Evolutionary conservation across 2,113 vertebrate species (phyloP), one percentile per base, ranked within the genome.

Genomic region (Psittacus erithacus): DNA sequence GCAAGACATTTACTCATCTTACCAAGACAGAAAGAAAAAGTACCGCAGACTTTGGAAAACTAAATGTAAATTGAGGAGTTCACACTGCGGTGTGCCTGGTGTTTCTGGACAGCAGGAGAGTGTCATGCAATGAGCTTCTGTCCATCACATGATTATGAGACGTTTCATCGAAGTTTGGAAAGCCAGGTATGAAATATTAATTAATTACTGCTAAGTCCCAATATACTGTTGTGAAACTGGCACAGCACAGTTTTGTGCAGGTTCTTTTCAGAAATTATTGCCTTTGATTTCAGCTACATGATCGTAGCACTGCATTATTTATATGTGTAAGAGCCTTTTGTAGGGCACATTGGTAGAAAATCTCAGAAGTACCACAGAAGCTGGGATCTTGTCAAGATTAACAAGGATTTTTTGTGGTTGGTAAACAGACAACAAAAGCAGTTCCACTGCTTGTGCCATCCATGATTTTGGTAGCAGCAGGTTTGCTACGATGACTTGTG

Each of bases 271-370:
- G 86, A 92, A 88, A 74, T 38, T 33, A 23, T 55, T 97, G 83
- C 77, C 86, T 94, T 95, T 90, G 79, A 69, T 95, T 95, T 92
- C 95, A 87, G 70, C 79, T 93, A 67, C 78, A 53, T 25, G 87
- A 91, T 93, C 79, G 33, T 84, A 93, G 82, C 39, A 10, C 87
- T 96, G 80, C 92, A 96, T 96, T 96, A 96, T 96, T 97, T 83
- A 97, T 93, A 79, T 3, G 2, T 49, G 53, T 81, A 67, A 92
- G 79, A 94, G 68, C 68, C 88, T 92, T 96, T 96, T 96, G 88
- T 92, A 93, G 93, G 86, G 71, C 88, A 74, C 2, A 0, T 41
- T 91, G 62, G 83, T 75, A 86, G 86, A 49, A 96, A 94, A 89
- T 50, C 91, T 90, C 49, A 0, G 65, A 89, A 95, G 83, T 65